Evolutionary conservation across 2,113 vertebrate species (phyloP), one percentile per base, ranked within the genome.

Genomic region (Psittacara wagleri): DNA sequence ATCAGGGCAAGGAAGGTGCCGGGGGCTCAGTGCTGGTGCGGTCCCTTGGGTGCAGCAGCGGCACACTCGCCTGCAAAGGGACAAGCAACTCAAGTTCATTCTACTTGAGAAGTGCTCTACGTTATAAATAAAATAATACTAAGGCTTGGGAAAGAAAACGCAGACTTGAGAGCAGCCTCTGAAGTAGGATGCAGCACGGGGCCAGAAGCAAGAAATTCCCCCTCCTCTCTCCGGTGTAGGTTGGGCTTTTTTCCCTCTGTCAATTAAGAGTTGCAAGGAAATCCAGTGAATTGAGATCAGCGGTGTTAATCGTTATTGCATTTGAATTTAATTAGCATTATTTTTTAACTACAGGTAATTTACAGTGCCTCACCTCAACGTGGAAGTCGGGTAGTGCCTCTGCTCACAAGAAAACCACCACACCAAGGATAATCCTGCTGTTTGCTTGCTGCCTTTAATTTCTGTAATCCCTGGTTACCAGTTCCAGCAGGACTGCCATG

Each of bases 261-360:
- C 94, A 93, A 92, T 95, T 83, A 90, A 33, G 70, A 95, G 75
- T 35, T 0, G 11, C 88, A 68, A 86, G 88, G 88, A 90, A 95
- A 95, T 44, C 28, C 94, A 91, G 85, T 14, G 88, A 76, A 48
- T 24, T 48, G 92, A 93, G 95, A 87, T 61, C 94, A 87, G 74
- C 63, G 16, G 62, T 52, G 90, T 92, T 93, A 93, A 96, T 94
- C 3, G 44, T 74, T 94, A 93, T 5, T 77, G 90, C 90, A 19
- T 69, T 31, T 73, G 52, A 85, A 96, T 94, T 85, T 93, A 95
- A 97, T 97, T 86, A 96, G 79, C 85, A 49, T 88, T 94, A 88
- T 93, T 90, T 88, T 83, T 93, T 93, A 96, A 94, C 95, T 62
- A 77, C 95, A 93, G 88, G 90, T 92, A 92, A 92, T 95, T 96